Evolutionary conservation across 2,888 invertebrate species (phyloP).

Genomic region (Rhopalosiphum nymphaeae): DNA sequence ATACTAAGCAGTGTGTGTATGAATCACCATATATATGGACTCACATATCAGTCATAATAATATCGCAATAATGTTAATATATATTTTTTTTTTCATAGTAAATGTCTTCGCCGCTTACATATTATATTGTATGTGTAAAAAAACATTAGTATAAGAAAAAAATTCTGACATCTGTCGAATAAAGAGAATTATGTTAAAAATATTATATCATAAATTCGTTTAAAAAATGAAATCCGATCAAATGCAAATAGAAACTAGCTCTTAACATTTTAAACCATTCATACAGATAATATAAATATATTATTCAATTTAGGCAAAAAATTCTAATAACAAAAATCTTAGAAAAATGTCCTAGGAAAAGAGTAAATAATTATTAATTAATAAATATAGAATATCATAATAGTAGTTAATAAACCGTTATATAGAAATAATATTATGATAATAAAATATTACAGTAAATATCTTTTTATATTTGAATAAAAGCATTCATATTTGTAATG

Average conservation of each 20-base stretch:
- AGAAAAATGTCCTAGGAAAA: too few species aligned
- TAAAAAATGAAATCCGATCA: background rate
- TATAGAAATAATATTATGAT: too few species aligned
- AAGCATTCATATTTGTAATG: too few species aligned
- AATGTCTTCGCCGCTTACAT: background rate
- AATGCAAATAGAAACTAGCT: background rate
- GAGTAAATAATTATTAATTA: too few species aligned
- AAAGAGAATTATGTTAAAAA: background rate
- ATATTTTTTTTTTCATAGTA: background rate
- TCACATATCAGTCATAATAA: constrained; percentile 19
- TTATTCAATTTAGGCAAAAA: too few species aligned
- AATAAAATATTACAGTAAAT: too few species aligned
- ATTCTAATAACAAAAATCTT: too few species aligned
- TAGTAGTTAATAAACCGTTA: too few species aligned
- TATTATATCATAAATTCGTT: background rate
- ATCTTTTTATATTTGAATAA: too few species aligned
- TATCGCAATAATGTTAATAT: background rate
- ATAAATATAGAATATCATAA: too few species aligned
- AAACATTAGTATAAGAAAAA: background rate
- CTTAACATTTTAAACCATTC: background rate
- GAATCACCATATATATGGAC: background rate
- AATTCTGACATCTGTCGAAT: background rate
- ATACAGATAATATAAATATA: background rate
- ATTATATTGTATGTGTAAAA: background rate
- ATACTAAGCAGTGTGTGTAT: background rate